Conservation (phyloP, 2,113 vertebrate species). For the Alces alces region DNA sequence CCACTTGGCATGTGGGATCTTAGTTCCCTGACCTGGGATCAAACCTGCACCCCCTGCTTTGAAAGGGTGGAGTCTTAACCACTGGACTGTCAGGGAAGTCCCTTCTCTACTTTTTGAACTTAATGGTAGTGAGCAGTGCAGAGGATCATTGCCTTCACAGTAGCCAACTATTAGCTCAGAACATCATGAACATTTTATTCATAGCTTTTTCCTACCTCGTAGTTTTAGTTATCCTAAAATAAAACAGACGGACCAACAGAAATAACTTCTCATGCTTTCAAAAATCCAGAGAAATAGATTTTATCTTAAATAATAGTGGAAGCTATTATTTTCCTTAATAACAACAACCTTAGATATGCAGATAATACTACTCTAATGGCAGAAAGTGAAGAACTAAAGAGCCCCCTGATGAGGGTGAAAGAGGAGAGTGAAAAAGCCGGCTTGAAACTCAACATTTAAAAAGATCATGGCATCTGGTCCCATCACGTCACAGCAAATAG, state of each 20-base stretch:
- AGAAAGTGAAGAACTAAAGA: neutral
- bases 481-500: neutral
- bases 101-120: neutral
- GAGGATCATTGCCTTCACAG: neutral
- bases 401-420: neutral
- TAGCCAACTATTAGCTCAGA: neutral
- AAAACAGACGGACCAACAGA: neutral
- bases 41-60: neutral
- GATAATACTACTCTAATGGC: neutral
- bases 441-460: neutral
- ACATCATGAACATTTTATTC: neutral
- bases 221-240: neutral
- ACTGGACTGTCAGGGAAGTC: neutral
- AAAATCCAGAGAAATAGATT: neutral
- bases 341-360: neutral
- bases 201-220: neutral
- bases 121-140: accelerated
- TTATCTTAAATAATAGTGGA: neutral
- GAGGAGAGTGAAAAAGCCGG: neutral
- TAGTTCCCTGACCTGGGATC: neutral
- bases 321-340: neutral
- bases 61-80: neutral
- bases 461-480: neutral
- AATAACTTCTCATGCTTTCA: neutral
- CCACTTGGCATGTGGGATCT: neutral